Conservation (phyloP, 2,797 vertebrate genomes). For the Phylloscopus collybita region DNA sequence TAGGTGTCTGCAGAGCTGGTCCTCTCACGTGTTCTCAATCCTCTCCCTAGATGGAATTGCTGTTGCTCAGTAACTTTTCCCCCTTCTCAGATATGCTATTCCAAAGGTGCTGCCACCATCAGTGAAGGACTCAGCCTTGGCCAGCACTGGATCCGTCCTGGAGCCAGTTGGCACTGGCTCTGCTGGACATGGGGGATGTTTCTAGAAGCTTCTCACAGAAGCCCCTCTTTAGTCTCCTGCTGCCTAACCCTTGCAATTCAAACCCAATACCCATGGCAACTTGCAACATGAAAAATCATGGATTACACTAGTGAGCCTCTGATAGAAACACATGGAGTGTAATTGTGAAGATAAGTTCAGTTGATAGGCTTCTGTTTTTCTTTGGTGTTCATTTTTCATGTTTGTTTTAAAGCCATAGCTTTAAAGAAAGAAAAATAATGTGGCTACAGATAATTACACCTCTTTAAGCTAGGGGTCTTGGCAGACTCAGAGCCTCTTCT, state of each 20-base stretch:
- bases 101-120: background rate
- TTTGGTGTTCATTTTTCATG: background rate
- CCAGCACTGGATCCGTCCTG: accelerated
- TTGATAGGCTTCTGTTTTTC: background rate
- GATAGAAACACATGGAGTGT: background rate
- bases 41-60: background rate
- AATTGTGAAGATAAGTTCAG: background rate
- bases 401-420: background rate
- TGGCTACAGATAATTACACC: background rate
- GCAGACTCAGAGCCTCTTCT: background rate
- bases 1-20: background rate
- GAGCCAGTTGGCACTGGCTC: background rate
- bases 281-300: background rate
- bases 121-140: background rate
- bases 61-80: background rate
- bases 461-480: background rate
- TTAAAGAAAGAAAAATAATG: background rate
- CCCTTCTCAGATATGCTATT: background rate
- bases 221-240: too few relatives aligned
- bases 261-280: background rate
- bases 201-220: background rate
- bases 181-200: accelerated
- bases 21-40: accelerated
- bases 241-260: background rate
- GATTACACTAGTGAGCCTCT: background rate